A percentile compares a stretch with the other conserved stretches of the same genome.
phyloP scores from a whole-genome alignment of 2,113 vertebrate genomes.

The Hylia prasina region DNA sequence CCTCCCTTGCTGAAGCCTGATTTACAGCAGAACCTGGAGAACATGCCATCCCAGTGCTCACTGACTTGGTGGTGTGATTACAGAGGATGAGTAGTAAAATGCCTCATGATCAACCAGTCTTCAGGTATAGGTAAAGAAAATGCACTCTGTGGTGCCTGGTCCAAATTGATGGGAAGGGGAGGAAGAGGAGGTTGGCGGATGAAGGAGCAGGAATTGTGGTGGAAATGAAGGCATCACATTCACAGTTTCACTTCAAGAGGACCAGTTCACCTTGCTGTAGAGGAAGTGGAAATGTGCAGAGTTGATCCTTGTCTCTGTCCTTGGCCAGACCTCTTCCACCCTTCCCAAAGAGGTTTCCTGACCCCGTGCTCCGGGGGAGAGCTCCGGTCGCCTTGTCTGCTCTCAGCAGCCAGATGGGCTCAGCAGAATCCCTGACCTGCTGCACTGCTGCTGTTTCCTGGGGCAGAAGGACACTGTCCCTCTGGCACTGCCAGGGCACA shows the following conservation, averaged over 20 bases:
- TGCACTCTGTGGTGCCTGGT: neutral
- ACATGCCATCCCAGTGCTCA: neutral
- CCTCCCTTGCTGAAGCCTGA: neutral
- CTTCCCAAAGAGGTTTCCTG: neutral
- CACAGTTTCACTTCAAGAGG: neutral
- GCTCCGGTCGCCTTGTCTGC: neutral
- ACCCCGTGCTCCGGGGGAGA: neutral
- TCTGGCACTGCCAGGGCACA: neutral
- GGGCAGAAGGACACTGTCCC: neutral
- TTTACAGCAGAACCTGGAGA: neutral
- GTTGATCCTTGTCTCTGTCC: neutral
- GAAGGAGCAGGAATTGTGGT: neutral
- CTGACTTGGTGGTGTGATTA: neutral
- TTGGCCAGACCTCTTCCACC: conserved; percentile 11
- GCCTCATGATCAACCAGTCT: neutral
- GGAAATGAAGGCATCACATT: neutral
- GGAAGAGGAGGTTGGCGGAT: neutral
- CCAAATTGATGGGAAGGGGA: neutral
- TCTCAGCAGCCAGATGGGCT: neutral
- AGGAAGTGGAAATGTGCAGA: neutral
- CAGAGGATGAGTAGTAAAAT: neutral
- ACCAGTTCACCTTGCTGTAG: neutral
- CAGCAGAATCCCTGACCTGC: neutral
- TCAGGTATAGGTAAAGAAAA: neutral
- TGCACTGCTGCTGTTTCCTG: neutral